These are phyloP conservation scores for Virgularia gustaviana DNA, from an alignment of 92 coral and sea anemone species.

Conservation along the genomic window DNA sequence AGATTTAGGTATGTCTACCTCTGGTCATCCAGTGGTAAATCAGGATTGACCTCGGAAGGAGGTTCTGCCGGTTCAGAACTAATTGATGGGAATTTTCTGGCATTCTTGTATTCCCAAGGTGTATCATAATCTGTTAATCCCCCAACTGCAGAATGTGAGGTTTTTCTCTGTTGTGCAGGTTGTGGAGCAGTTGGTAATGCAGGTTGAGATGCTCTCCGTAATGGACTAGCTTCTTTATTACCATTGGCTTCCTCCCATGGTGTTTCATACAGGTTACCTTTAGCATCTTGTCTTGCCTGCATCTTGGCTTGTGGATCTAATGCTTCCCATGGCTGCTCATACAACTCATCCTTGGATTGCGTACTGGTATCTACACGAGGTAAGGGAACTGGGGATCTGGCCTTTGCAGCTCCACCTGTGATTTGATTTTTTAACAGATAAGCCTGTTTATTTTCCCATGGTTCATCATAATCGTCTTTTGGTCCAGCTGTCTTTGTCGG, in stretches of 20 bases:
- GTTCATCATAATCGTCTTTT: constrained; percentile 82
- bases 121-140: constrained; percentile 73
- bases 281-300: background rate
- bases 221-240: constrained; percentile 32
- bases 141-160: constrained; percentile 2
- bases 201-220: constrained; percentile 62
- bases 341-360: background rate
- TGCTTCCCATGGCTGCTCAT: constrained; percentile 24
- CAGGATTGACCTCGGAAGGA: constrained; percentile 55
- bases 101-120: constrained; percentile 87
- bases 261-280: constrained; percentile 12
- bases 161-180: background rate
- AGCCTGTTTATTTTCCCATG: constrained; percentile 81
- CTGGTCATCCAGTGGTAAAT: constrained; percentile 76
- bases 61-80: constrained; percentile 70
- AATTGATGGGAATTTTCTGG: constrained; percentile 56
- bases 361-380: constrained; percentile 3
- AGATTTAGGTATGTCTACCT: too few relatives aligned
- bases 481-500: constrained; percentile 50
- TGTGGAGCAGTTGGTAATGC: constrained; percentile 48
- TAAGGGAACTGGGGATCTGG: constrained; percentile 36
- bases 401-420: constrained; percentile 13
- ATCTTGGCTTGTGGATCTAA: background rate
- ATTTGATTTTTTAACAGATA: constrained; percentile 18
- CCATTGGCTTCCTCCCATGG: constrained; percentile 9